phyloP scores from a whole-genome alignment of 2,888 invertebrate genomes.

The Caenorhabditis sp. region DNA sequence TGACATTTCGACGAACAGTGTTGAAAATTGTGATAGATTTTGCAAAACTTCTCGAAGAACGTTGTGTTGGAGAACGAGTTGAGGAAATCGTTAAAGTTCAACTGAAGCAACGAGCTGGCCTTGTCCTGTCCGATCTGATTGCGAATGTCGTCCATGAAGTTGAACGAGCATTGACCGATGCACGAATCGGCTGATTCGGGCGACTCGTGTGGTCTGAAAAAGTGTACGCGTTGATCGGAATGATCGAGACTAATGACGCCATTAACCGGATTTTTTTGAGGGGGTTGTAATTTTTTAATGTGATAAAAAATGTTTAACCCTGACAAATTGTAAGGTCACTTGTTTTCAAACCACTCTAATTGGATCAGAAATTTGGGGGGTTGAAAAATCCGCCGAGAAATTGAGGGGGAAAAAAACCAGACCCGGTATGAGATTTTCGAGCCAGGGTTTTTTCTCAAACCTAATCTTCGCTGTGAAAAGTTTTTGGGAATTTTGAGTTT shows the following conservation, averaged over 20 bases:
- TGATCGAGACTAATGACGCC: too few relatives aligned
- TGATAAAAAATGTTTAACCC: too few relatives aligned
- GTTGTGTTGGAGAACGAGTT: constrained; percentile 64
- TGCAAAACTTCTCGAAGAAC: constrained; percentile 68
- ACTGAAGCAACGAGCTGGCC: constrained; percentile 55
- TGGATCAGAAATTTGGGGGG: too few relatives aligned
- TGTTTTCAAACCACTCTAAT: background rate
- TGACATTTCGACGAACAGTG: constrained; percentile 63
- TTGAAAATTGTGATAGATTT: constrained; percentile 66
- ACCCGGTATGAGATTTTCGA: too few relatives aligned
- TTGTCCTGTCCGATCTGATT: constrained; percentile 58
- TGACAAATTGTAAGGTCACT: constrained; percentile 2
- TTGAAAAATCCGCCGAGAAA: too few relatives aligned
- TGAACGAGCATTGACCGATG: constrained; percentile 66
- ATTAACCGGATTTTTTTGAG: too few relatives aligned
- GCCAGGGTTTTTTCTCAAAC: too few relatives aligned
- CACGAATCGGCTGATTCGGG: constrained; percentile 63
- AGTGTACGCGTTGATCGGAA: too few relatives aligned
- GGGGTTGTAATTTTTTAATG: too few relatives aligned
- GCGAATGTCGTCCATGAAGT: constrained; percentile 61
- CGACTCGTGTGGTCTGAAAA: constrained; percentile 53
- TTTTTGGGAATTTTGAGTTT: too few relatives aligned
- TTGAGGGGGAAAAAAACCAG: too few relatives aligned
- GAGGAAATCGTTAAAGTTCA: constrained; percentile 68
- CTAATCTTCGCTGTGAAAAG: too few relatives aligned